phyloP scores from a whole-genome alignment of 2,888 invertebrate genomes.

The Selenia dentaria region DNA sequence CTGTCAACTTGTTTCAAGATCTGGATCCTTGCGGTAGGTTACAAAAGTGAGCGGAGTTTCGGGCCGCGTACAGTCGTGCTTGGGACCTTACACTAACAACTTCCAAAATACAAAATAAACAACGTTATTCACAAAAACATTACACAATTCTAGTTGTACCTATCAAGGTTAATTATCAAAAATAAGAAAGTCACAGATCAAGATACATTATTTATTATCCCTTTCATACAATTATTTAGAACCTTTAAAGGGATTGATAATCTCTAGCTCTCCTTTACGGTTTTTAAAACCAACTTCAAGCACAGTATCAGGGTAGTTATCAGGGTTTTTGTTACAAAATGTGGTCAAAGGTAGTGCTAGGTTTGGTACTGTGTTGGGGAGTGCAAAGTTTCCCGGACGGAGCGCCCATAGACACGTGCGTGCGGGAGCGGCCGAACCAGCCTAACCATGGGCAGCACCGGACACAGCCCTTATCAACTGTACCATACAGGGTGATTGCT shows the following conservation, averaged over 20 bases:
- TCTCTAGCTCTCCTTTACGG: no score
- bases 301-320: no score
- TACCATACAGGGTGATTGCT: conserved; percentile 89
- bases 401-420: conserved; percentile 92
- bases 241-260: no score
- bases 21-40: conserved; percentile 75
- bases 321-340: conserved; percentile 44
- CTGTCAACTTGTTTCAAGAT: conserved; percentile 64
- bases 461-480: conserved; percentile 85
- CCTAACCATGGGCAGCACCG: conserved; percentile 91
- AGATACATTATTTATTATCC: no score
- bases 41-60: conserved; percentile 72
- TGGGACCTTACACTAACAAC: conserved; percentile 50
- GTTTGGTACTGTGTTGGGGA: conserved; percentile 60
- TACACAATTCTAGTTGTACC: no score
- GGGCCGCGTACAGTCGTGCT: conserved; percentile 61
- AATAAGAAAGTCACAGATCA: no score
- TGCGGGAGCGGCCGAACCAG: conserved; percentile 89
- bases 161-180: no score
- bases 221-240: no score
- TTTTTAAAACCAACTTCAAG: no score
- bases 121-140: no score
- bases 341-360: conserved; percentile 56
- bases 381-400: conserved; percentile 89
- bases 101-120: conserved; percentile 24